These are phyloP conservation scores for Buphagus erythrorhynchus DNA, from an alignment of 2,797 vertebrate species.

Conservation along the genomic window DNA sequence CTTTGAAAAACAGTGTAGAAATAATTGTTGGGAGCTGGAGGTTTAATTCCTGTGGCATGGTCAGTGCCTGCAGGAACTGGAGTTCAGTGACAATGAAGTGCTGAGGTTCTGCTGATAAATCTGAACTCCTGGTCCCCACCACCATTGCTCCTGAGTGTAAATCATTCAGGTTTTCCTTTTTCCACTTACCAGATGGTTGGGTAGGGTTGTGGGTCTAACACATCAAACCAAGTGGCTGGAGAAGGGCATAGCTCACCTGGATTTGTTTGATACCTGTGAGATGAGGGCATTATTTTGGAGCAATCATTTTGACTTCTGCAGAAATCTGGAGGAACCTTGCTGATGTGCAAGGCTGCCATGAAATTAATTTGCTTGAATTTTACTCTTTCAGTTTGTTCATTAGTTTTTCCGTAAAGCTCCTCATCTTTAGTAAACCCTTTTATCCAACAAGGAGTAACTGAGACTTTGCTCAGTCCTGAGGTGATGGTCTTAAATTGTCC, in stretches of 20 bases:
- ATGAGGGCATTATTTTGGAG: not conserved
- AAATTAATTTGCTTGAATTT: not conserved
- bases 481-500: not conserved
- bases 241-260: not conserved
- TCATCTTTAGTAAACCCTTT: not conserved
- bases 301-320: not conserved
- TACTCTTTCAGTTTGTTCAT: not conserved
- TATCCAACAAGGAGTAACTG: not conserved
- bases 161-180: not conserved
- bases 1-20: constrained; percentile 33
- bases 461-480: not conserved
- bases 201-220: not conserved
- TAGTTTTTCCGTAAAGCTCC: not conserved
- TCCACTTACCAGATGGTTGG: not conserved
- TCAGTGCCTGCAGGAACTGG: not conserved
- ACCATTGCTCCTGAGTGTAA: not conserved
- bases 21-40: not conserved
- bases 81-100: not conserved
- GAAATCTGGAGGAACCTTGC: not conserved
- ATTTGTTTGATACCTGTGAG: not conserved
- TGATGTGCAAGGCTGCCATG: not conserved
- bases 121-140: not conserved
- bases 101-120: not conserved
- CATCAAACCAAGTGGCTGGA: not conserved
- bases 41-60: not conserved